Conservation (phyloP, 2,888 invertebrate species). For the Lepidonotus clava region DNA sequence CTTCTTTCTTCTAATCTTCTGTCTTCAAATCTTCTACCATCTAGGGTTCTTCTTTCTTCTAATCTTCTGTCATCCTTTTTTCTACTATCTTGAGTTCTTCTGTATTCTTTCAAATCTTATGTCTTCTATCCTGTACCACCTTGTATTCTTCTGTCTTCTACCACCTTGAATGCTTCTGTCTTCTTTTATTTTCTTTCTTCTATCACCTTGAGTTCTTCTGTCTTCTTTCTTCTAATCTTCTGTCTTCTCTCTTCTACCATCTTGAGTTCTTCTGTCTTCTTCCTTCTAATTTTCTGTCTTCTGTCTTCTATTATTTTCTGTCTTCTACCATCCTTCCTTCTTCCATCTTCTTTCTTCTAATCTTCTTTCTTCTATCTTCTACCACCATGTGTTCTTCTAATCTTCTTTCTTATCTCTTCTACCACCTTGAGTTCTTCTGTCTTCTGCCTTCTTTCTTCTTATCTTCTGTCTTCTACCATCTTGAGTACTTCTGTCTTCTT, state of each 20-base stretch:
- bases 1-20: background rate
- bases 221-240: conserved; percentile 3
- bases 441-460: background rate
- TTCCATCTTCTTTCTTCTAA: background rate
- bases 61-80: background rate
- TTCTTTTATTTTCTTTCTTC: background rate
- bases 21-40: background rate
- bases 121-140: background rate
- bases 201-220: background rate
- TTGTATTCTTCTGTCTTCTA: background rate
- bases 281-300: conserved; percentile 15
- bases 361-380: conserved; percentile 8
- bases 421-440: background rate
- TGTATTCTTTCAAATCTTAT: background rate
- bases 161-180: background rate
- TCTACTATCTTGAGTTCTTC: background rate
- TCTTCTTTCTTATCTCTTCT: background rate
- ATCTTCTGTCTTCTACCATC: background rate
- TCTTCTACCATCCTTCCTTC: background rate
- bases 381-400: background rate
- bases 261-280: background rate
- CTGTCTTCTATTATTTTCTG: background rate
- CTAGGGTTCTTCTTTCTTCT: background rate
- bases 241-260: no score
- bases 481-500: background rate